Evolutionary conservation across 2,888 invertebrate genomes (phyloP).

Genomic region (Eupithecia vulgata): DNA sequence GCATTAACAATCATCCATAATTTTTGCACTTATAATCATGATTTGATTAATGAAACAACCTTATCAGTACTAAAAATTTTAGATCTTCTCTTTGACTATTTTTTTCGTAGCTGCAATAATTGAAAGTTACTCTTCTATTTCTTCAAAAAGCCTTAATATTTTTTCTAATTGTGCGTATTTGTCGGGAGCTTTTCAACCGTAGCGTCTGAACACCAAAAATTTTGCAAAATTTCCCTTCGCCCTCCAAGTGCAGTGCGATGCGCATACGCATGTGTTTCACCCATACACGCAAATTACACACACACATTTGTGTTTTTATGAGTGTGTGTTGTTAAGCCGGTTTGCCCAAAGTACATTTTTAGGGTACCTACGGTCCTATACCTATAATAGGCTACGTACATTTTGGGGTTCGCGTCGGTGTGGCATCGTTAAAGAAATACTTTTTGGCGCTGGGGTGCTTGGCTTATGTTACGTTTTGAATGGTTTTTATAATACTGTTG

Average conservation of each 20-base stretch:
- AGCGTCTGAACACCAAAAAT: slow-evolving; percentile 58
- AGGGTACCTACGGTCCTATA: slow-evolving; percentile 61
- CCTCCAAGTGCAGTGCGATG: slow-evolving; percentile 61
- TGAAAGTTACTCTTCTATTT: neutral
- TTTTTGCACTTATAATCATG: no score
- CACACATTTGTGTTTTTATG: slow-evolving; percentile 28
- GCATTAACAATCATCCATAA: neutral
- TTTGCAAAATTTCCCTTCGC: slow-evolving; percentile 82
- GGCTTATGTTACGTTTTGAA: neutral
- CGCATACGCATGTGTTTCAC: slow-evolving; percentile 38
- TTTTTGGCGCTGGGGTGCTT: slow-evolving; percentile 10
- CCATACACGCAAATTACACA: slow-evolving; percentile 1
- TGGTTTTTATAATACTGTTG: neutral
- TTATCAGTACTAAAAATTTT: no score
- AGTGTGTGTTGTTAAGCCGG: slow-evolving; percentile 67
- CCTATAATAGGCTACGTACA: slow-evolving; percentile 55
- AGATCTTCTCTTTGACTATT: no score
- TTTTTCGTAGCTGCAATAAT: neutral
- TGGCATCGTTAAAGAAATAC: slow-evolving; percentile 23
- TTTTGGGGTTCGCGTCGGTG: slow-evolving; percentile 45
- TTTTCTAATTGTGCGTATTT: neutral
- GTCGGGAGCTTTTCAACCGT: slow-evolving; percentile 22
- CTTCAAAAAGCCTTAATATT: neutral
- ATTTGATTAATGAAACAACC: neutral
- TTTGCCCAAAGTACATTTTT: slow-evolving; percentile 69